Conservation (phyloP, 2,113 vertebrate species). For the Larimichthys polyactis region DNA sequence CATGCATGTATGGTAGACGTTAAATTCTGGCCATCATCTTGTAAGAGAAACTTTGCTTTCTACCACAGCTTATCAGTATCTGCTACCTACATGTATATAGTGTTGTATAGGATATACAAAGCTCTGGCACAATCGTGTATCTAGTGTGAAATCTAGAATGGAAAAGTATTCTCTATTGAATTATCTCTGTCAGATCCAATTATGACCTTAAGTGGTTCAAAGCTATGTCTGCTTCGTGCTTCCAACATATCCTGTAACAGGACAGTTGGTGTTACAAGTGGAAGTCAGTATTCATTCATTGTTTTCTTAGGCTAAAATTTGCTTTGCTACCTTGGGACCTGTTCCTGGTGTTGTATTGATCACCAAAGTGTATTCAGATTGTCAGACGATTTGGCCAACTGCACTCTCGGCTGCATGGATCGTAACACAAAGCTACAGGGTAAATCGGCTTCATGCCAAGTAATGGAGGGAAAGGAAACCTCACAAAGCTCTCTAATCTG, state of each 20-base stretch:
- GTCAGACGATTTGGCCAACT: conserved; percentile 1
- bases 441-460: conserved; percentile 29
- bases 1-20: neutral
- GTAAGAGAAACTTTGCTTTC: conserved; percentile 15
- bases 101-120: neutral
- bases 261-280: conserved; percentile 22
- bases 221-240: neutral
- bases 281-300: conserved; percentile 20
- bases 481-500: conserved; percentile 58
- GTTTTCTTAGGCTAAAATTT: conserved; percentile 2
- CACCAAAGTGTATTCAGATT: conserved; percentile 14
- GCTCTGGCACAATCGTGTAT: neutral
- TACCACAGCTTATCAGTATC: neutral
- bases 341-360: conserved; percentile 16
- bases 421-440: conserved; percentile 46
- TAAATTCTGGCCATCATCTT: conserved; percentile 29
- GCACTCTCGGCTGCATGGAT: conserved; percentile 27
- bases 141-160: neutral
- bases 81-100: neutral
- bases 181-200: conserved; percentile 1
- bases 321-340: conserved; percentile 3
- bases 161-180: no score
- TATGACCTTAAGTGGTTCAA: conserved; percentile 9
- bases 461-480: conserved; percentile 37
- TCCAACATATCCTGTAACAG: neutral